Base-by-base conservation (phyloP, 2,113 vertebrate genomes). In the Daphoenositta chrysoptera region DNA sequence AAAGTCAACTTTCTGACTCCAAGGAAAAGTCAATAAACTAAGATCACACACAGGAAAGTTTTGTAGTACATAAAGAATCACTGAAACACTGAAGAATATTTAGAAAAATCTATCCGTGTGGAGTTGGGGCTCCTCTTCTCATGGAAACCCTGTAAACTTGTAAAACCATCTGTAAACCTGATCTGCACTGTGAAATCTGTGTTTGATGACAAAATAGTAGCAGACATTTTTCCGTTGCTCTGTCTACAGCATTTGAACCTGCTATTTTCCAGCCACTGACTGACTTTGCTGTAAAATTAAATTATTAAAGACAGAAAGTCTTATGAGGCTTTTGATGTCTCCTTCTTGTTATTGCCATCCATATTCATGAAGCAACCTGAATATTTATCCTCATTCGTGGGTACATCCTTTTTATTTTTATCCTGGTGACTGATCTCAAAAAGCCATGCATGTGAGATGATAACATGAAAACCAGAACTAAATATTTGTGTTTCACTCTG, bases 401-500 rank as follows among this genome's bases (percentile, higher is more conserved):
- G 30, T 53, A n/a, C 13, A 71, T 54, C 6, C 5, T 70, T 82
- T 91, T 84, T 37, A 26, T 84, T 80, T 71, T 81, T 87, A 45
- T 83, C 53, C 42, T 53, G 50, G 35, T 28, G 51, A 18, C 87
- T 89, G 51, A 45, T 65, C 58, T 94, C 42, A 45, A 54, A 87
- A 88, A 50, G 42, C 47, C 42, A 75, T 2, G 4, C 42, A 18
- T 83, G 8, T 60, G 68, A 91, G 54, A 84, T 26, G n/a, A 24
- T 78, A 73, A 60, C 48, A 53, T 40, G 73, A 64, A 75, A 91
- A 54, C 39, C 58, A 47, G 66, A 91, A 88, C 90, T 92, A 93
- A 96, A 68, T 82, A 89, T 77, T 85, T 96, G 69, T 90, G 61
- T 95, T 94, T 93, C 6, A 1, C n/a, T 94, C 61, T 40, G 48